Percentiles rank a stretch among this genome's conserved stretches.
These are phyloP conservation scores for Hydractinia symbiolongicarpus DNA, from an alignment of 30 jellyfish, hydroid and myxozoan species.

Conservation along the genomic window DNA sequence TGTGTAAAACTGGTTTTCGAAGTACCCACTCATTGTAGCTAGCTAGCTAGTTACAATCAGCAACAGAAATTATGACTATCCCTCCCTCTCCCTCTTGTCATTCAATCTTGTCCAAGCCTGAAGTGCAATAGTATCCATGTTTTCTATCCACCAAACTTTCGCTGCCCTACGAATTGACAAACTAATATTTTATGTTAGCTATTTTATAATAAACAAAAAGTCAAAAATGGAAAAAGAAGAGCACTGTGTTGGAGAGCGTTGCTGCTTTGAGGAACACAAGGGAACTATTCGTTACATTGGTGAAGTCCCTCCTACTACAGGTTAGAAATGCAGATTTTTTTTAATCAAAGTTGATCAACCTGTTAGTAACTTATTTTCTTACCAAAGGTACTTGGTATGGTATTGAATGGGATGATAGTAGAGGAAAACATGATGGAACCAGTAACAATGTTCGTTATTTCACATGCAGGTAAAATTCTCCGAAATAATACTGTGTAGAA, in stretches of 20 bases:
- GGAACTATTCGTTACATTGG: conserved; percentile 83
- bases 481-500: no score
- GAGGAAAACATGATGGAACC: conserved; percentile 94
- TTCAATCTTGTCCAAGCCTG: no score
- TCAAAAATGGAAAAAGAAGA: background rate
- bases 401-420: conserved; percentile 85
- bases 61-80: no score
- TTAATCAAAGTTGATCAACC: background rate
- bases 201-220: no score
- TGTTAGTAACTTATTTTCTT: background rate
- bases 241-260: conserved; percentile 44
- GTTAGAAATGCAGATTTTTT: conserved; percentile 26
- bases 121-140: no score
- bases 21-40: no score
- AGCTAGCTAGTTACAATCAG: no score
- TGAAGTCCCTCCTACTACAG: conserved; percentile 65
- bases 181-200: no score
- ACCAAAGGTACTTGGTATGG: conserved; percentile 87
- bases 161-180: no score
- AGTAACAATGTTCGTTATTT: conserved; percentile 43
- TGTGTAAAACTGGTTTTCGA: no score
- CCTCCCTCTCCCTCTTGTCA: no score
- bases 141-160: no score
- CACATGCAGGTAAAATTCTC: conserved; percentile 55
- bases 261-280: conserved; percentile 54